phyloP scores from a whole-genome alignment of 2,797 vertebrate species.

The Gymnothorax reevesii region DNA sequence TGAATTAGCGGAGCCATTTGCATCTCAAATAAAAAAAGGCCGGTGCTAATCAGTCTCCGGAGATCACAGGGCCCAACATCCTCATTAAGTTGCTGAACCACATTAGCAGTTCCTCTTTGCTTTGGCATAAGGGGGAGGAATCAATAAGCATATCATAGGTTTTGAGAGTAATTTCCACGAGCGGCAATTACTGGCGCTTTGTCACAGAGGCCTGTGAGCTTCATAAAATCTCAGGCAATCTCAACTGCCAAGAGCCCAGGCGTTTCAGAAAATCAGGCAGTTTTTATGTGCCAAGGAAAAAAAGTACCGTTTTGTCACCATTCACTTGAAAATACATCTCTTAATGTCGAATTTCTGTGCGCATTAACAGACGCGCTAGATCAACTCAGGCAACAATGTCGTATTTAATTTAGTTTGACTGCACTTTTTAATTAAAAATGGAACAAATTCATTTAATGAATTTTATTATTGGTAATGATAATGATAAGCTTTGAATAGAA shows the following conservation, averaged over 20 bases:
- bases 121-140: background rate
- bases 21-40: conserved; percentile 16
- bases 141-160: conserved; percentile 15
- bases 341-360: background rate
- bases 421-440: background rate
- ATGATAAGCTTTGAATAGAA: background rate
- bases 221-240: background rate
- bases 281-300: background rate
- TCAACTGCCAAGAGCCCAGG: background rate
- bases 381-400: background rate
- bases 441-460: background rate
- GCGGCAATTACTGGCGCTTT: background rate
- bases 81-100: conserved; percentile 9
- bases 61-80: conserved; percentile 15
- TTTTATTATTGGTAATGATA: background rate
- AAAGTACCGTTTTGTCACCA: background rate
- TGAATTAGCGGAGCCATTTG: conserved; percentile 34
- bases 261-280: background rate
- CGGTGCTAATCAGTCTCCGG: conserved; percentile 21
- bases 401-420: background rate
- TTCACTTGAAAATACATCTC: background rate
- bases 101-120: background rate
- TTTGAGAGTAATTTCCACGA: background rate
- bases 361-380: background rate
- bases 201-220: background rate